Percentiles rank a stretch among this genome's conserved stretches.
Evolutionary conservation across 2,888 invertebrate species (phyloP).

Genomic region (Bombylius discolor): DNA sequence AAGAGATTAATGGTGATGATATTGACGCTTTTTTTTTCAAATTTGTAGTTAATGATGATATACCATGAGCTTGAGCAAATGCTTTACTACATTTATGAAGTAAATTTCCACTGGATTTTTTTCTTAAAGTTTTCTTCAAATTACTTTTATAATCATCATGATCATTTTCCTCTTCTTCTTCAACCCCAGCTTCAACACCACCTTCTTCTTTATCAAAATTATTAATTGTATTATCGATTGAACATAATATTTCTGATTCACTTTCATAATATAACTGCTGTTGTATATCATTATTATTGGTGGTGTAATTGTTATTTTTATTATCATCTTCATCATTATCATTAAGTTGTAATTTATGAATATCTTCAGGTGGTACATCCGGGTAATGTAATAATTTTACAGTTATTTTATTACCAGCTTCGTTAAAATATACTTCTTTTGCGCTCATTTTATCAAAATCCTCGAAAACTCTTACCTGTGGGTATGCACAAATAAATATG

Average conservation of each 20-base stretch:
- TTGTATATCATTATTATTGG: not conserved
- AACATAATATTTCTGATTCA: conserved; percentile 6
- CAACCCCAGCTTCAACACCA: conserved; percentile 1
- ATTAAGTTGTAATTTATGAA: conserved; percentile 29
- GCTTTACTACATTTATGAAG: conserved; percentile 34
- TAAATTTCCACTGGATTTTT: conserved; percentile 29
- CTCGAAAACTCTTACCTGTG: conserved; percentile 35
- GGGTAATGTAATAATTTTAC: conserved; percentile 34
- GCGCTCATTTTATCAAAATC: conserved; percentile 39
- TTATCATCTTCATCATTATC: conserved; percentile 19
- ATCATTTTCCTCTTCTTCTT: conserved; percentile 2
- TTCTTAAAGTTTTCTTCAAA: conserved; percentile 26
- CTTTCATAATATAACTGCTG: conserved; percentile 1
- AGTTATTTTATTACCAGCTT: conserved; percentile 34
- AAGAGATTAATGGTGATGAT: not conserved
- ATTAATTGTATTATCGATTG: conserved; percentile 6
- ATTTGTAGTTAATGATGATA: conserved; percentile 11
- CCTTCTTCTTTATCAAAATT: not conserved
- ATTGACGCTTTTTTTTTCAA: conserved; percentile 18
- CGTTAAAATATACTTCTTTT: conserved; percentile 36
- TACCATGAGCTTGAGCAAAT: conserved; percentile 34
- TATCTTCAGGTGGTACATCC: conserved; percentile 33
- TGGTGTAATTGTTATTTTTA: not conserved
- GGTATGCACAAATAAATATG: conserved; percentile 31
- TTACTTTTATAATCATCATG: not conserved